Percentiles rank a stretch among this genome's conserved stretches.
These are phyloP conservation scores for Rhynchophorus ferrugineus DNA, from an alignment of 1,140 invertebrate species.

Conservation along the genomic window DNA sequence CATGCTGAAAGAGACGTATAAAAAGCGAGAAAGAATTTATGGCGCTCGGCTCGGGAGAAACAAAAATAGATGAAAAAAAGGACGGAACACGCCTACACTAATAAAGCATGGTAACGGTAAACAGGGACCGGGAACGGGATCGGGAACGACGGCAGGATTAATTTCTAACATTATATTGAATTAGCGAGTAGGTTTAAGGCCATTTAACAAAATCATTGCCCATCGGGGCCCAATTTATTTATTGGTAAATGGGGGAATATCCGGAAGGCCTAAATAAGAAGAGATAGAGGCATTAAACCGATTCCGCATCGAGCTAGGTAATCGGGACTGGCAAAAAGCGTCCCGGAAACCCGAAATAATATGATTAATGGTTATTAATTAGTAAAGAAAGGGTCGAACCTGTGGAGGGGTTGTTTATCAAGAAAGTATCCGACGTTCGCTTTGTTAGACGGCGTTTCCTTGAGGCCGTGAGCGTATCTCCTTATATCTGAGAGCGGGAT, in stretches of 20 bases:
- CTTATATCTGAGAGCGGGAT: too few species aligned
- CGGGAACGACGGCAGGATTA: too few species aligned
- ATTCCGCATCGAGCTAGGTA: slow-evolving; percentile 13
- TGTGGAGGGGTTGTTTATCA: slow-evolving; percentile 12
- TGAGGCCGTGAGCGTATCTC: too few species aligned
- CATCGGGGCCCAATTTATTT: slow-evolving; percentile 15
- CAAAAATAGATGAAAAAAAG: too few species aligned
- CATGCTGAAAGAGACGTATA: too few species aligned
- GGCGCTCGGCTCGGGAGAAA: too few species aligned
- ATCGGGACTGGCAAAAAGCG: slow-evolving; percentile 17
- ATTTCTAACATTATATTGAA: slow-evolving; percentile 11
- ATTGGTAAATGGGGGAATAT: slow-evolving; percentile 14
- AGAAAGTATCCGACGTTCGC: slow-evolving; percentile 15
- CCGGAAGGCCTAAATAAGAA: slow-evolving; percentile 14
- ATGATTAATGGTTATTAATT: slow-evolving; percentile 27
- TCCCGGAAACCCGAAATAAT: slow-evolving; percentile 12
- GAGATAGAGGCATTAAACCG: slow-evolving; percentile 14
- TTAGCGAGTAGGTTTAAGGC: slow-evolving; percentile 16
- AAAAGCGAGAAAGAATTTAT: too few species aligned
- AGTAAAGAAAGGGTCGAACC: slow-evolving; percentile 17
- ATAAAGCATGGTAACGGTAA: too few species aligned
- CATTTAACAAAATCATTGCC: slow-evolving; percentile 18
- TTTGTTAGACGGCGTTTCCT: too few species aligned
- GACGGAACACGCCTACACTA: too few species aligned
- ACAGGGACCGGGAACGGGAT: too few species aligned